Conservation (phyloP, 2,888 invertebrate species). For the Epirrhoe tristata region DNA sequence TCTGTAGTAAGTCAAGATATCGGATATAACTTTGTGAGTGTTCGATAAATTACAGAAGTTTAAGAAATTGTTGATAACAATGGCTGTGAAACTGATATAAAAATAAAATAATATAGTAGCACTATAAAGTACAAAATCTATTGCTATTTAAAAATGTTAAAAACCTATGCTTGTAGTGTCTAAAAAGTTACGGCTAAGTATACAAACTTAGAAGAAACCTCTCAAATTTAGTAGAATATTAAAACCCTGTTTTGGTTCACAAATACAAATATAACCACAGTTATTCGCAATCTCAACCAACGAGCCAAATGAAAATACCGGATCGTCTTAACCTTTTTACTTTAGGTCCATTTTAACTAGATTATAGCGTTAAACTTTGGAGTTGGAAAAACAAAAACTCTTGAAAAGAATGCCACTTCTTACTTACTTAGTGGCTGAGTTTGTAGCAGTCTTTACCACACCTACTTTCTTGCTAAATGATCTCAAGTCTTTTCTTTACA, state of each 20-base stretch:
- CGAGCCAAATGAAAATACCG: slow-evolving; percentile 42
- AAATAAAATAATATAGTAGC: neutral
- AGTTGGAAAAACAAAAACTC: slow-evolving; percentile 42
- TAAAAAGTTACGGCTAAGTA: neutral
- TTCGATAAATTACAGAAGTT: slow-evolving; percentile 8
- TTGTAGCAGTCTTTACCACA: slow-evolving; percentile 35
- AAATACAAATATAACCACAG: slow-evolving; percentile 36
- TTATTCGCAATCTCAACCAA: slow-evolving; percentile 47
- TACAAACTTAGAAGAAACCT: neutral
- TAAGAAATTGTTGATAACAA: neutral
- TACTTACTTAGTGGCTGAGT: slow-evolving; percentile 40
- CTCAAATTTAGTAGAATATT: neutral
- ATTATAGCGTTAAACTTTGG: slow-evolving; percentile 50
- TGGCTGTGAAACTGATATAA: neutral
- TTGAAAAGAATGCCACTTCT: slow-evolving; percentile 37
- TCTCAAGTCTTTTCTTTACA: slow-evolving; percentile 18
- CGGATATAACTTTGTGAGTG: slow-evolving; percentile 8
- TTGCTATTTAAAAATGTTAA: too few species aligned
- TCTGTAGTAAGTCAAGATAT: slow-evolving; percentile 8
- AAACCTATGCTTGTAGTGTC: neutral
- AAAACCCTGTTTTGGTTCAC: neutral
- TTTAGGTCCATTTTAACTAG: slow-evolving; percentile 50
- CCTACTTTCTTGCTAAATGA: slow-evolving; percentile 39
- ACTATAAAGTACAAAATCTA: neutral
- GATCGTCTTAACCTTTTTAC: slow-evolving; percentile 52